These are phyloP conservation scores for Heteromyza rotundicornis DNA, from an alignment of 2,888 invertebrate genomes.

Conservation along the genomic window DNA sequence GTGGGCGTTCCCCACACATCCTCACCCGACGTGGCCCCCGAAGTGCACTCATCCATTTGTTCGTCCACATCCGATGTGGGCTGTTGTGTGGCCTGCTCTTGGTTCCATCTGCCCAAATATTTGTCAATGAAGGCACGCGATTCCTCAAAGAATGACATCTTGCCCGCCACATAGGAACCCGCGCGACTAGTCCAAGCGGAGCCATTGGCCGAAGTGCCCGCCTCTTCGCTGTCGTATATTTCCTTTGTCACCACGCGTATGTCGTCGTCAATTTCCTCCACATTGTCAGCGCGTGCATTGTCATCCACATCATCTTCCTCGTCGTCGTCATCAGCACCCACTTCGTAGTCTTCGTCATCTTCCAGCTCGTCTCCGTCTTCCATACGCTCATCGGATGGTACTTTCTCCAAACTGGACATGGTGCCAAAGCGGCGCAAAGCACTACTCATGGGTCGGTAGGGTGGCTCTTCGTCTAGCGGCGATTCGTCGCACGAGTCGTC, in stretches of 20 bases:
- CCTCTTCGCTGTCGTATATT: conserved; percentile 24
- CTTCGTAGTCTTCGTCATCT: conserved; percentile 64
- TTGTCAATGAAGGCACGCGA: conserved; percentile 64
- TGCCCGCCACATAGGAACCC: conserved; percentile 81
- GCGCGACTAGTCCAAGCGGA: conserved; percentile 77
- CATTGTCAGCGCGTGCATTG: conserved; percentile 36
- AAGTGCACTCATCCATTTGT: conserved; percentile 74
- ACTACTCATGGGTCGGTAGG: conserved; percentile 71
- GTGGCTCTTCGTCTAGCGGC: conserved; percentile 75
- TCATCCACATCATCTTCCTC: conserved; percentile 37
- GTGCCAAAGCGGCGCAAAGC: conserved; percentile 69
- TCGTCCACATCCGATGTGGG: conserved; percentile 67
- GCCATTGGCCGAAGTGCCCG: conserved; percentile 31
- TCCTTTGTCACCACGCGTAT: conserved; percentile 43
- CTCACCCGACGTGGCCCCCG: conserved; percentile 83
- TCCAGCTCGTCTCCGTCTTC: conserved; percentile 62
- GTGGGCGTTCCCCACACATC: conserved; percentile 91
- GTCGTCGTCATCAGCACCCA: conserved; percentile 47
- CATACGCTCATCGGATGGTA: conserved; percentile 66
- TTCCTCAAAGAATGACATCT: conserved; percentile 76
- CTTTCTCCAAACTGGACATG: conserved; percentile 74
- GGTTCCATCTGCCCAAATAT: conserved; percentile 66
- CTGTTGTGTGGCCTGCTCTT: conserved; percentile 39
- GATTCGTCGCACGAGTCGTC: conserved; percentile 74
- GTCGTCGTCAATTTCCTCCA: conserved; percentile 33